Evolutionary conservation across 1,140 invertebrate genomes (phyloP).

Genomic region (Pseudomyrmex sp.): DNA sequence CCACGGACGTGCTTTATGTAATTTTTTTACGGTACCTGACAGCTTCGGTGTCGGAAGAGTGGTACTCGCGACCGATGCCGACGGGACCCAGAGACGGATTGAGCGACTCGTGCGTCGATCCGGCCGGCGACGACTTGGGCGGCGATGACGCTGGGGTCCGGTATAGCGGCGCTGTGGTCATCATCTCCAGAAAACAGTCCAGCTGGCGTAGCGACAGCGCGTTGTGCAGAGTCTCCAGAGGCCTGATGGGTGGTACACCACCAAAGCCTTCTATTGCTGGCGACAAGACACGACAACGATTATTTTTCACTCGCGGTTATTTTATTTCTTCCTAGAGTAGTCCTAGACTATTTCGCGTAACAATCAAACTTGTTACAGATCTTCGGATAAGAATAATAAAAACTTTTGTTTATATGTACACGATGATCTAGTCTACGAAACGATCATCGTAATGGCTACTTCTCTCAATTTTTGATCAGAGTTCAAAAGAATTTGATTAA

Average conservation of each 20-base stretch:
- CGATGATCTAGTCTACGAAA: no score
- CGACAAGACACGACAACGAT: slow-evolving; percentile 42
- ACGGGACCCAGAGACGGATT: slow-evolving; percentile 77
- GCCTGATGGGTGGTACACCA: slow-evolving; percentile 96
- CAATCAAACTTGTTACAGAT: no score
- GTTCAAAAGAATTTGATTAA: no score
- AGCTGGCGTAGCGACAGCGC: slow-evolving; percentile 95
- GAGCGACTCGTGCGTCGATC: slow-evolving; percentile 75
- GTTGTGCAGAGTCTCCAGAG: slow-evolving; percentile 98
- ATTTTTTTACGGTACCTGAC: slow-evolving; percentile 80
- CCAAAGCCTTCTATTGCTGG: slow-evolving; percentile 92
- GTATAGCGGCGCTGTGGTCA: slow-evolving; percentile 90
- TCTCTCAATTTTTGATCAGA: no score
- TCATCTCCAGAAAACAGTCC: slow-evolving; percentile 94
- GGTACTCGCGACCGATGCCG: slow-evolving; percentile 80
- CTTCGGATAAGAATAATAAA: no score
- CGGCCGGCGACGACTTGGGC: slow-evolving; percentile 87
- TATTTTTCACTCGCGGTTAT: no score
- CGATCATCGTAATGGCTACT: no score
- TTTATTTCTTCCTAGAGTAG: no score
- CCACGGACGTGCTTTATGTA: slow-evolving; percentile 81
- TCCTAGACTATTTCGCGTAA: no score
- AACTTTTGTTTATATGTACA: no score
- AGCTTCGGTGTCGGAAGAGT: slow-evolving; percentile 84
- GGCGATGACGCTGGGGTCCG: slow-evolving; percentile 90